phyloP scores from a whole-genome alignment of 2,888 invertebrate species.

The Himalopsyche kuldschensis region DNA sequence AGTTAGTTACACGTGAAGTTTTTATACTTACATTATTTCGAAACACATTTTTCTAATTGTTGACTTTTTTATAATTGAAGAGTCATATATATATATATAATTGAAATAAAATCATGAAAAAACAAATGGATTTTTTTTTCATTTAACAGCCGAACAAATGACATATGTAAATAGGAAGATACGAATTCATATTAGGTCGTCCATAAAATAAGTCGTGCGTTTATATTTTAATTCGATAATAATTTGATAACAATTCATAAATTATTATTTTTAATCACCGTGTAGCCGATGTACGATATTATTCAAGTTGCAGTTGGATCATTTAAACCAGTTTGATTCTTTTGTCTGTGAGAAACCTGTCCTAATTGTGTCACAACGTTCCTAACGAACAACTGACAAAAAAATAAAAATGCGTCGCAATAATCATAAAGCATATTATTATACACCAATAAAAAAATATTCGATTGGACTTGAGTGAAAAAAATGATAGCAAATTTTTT shows the following conservation, averaged over 20 bases:
- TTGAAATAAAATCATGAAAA: too few species aligned
- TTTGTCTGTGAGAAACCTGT: neutral
- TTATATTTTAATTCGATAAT: too few species aligned
- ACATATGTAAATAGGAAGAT: too few species aligned
- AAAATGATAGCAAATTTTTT: neutral
- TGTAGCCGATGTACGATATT: neutral
- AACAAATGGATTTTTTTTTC: too few species aligned
- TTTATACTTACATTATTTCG: too few species aligned
- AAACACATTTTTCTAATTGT: too few species aligned
- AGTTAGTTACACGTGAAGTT: too few species aligned
- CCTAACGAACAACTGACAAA: slow-evolving; percentile 13
- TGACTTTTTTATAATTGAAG: too few species aligned
- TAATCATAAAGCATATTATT: neutral
- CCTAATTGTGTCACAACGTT: neutral
- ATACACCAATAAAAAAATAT: neutral
- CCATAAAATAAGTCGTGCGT: too few species aligned
- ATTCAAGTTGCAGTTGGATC: neutral
- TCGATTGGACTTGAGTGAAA: neutral
- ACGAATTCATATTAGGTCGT: too few species aligned
- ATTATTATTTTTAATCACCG: neutral
- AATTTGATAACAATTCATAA: neutral
- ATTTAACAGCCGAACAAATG: too few species aligned
- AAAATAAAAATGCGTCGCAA: neutral
- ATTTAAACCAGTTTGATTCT: neutral
- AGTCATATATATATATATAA: too few species aligned